Evolutionary conservation across 2,113 vertebrate genomes (phyloP).

Genomic region (Phocoena sinus): DNA sequence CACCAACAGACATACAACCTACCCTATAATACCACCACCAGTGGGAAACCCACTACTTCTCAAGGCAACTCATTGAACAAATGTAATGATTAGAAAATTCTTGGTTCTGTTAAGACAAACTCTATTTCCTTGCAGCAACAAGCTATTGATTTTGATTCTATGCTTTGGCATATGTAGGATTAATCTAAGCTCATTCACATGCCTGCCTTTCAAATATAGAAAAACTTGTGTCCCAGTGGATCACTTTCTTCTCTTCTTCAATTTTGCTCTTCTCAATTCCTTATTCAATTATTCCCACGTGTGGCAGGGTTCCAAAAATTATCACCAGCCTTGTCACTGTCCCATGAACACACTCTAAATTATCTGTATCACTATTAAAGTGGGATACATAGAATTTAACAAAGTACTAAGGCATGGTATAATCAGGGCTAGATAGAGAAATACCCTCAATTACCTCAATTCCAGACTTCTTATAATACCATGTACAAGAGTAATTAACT

Average conservation of each 20-base stretch:
- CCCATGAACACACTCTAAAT: neutral
- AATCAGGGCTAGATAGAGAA: neutral
- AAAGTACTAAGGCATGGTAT: neutral
- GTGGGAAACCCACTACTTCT: neutral
- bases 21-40: neutral
- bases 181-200: neutral
- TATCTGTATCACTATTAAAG: neutral
- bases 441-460: neutral
- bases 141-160: neutral
- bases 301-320: neutral
- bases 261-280: neutral
- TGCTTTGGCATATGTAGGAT: neutral
- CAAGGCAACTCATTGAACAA: neutral
- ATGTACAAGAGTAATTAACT: neutral
- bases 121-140: neutral
- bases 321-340: neutral
- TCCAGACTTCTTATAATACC: neutral
- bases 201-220: neutral
- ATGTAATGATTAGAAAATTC: neutral
- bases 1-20: neutral
- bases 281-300: neutral
- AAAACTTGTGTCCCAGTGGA: neutral
- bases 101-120: neutral
- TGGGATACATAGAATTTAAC: neutral
- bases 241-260: neutral